Conservation (phyloP, 2,888 invertebrate genomes). For the Andrena trimmerana region DNA sequence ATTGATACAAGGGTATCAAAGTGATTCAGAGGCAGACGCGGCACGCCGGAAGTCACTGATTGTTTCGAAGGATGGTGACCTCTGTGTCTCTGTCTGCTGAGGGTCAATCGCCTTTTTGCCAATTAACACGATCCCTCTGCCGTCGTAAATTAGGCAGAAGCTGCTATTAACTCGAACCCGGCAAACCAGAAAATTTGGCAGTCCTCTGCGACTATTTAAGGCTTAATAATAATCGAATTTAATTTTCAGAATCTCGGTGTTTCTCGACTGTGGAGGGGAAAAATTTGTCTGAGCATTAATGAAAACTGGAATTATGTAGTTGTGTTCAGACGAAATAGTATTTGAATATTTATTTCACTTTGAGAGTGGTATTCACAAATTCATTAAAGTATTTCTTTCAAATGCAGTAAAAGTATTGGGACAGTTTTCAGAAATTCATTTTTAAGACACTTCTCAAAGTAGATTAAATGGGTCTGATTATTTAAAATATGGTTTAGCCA, state of each 20-base stretch:
- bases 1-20: slow-evolving; percentile 80
- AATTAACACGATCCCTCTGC: slow-evolving; percentile 71
- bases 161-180: neutral
- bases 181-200: slow-evolving; percentile 14
- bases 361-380: too few relatives aligned
- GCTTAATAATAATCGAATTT: neutral
- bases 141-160: slow-evolving; percentile 42
- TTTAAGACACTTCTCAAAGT: too few relatives aligned
- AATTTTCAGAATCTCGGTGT: neutral
- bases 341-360: too few relatives aligned
- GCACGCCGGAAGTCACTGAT: slow-evolving; percentile 82
- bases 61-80: slow-evolving; percentile 83
- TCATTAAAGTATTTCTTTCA: too few relatives aligned
- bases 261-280: too few relatives aligned
- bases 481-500: too few relatives aligned
- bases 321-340: too few relatives aligned
- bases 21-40: slow-evolving; percentile 80
- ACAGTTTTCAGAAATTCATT: too few relatives aligned
- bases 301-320: too few relatives aligned
- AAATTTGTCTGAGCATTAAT: too few relatives aligned
- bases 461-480: too few relatives aligned
- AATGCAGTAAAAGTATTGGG: too few relatives aligned
- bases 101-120: slow-evolving; percentile 81
- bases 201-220: neutral
- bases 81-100: slow-evolving; percentile 74